Evolutionary conservation across 2,888 invertebrate genomes (phyloP).

Genomic region (Phania funesta): DNA sequence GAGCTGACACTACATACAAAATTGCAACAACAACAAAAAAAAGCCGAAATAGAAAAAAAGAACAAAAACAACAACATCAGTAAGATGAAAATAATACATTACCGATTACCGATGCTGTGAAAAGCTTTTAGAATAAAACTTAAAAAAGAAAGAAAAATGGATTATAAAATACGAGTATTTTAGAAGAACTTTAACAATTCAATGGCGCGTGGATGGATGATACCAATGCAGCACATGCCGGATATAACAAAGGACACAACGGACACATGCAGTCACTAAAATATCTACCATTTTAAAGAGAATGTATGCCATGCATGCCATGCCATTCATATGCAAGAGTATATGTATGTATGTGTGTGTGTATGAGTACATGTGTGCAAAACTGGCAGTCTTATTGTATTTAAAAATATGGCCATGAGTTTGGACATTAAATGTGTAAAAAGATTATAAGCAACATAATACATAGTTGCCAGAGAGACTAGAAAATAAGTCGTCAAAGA

Average conservation of each 20-base stretch:
- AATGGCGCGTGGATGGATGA: slow-evolving; percentile 64
- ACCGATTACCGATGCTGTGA: slow-evolving; percentile 57
- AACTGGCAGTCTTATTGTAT: not conserved
- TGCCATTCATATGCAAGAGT: not conserved
- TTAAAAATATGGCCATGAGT: slow-evolving; percentile 47
- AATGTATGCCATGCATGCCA: slow-evolving; percentile 39
- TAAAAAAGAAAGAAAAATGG: not conserved
- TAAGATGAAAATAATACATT: slow-evolving; percentile 48
- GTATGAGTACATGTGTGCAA: not conserved
- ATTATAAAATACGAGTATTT: slow-evolving; percentile 48
- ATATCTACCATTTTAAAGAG: slow-evolving; percentile 38
- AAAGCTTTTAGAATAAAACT: slow-evolving; percentile 56
- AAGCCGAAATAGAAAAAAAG: slow-evolving; percentile 1
- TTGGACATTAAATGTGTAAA: slow-evolving; percentile 53
- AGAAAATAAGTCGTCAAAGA: no score
- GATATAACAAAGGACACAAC: slow-evolving; percentile 62
- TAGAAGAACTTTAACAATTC: slow-evolving; percentile 64
- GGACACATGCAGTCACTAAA: slow-evolving; percentile 63
- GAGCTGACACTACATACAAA: slow-evolving; percentile 7
- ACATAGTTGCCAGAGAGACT: no score
- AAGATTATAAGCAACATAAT: slow-evolving; percentile 61
- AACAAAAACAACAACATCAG: slow-evolving; percentile 6
- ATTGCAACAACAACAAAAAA: not conserved
- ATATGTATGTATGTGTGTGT: not conserved
- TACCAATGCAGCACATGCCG: slow-evolving; percentile 66